Base-by-base conservation (phyloP, 1,140 invertebrate genomes). In the Orius insidiosus region DNA sequence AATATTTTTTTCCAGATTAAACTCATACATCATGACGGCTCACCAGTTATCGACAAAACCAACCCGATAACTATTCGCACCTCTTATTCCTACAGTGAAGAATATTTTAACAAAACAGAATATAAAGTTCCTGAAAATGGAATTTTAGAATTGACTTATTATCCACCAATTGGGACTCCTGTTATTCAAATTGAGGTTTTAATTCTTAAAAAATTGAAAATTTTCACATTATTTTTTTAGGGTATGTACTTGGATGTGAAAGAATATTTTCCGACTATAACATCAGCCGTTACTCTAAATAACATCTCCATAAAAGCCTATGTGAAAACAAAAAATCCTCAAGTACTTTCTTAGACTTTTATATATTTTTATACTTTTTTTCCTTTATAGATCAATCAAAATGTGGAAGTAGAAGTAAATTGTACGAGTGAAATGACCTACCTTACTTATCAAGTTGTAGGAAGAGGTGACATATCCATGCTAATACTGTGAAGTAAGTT, bases 381-480 rank as follows among this genome's bases (percentile, higher is more conserved):
- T 32, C 10, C 13, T 13, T 45, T 8, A 36, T 24, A 65, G 58
- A 71, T 78, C 1, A 84, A 83, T 53, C 70, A 76, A 51, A 80
- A 87, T 49, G 67, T 93, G n/a, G 71, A 78, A 45, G 72, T 93
- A 15, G 69, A 78, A 50, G 74, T 95, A 0, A 81, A 83, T 48
- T 78, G 84, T 2, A 92, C 86, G 0, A 74, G 77, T 55, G 75
- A 75, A 1, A 65, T 95, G 60, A 74, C 76, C 48, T 74, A 82
- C 51, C 66, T 87, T 13, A 78, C 71, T 54, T 88, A 86, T 57
- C 72, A 89, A 57, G 71, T 97, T 32, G 68, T 97, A 46, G 86
- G 86, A 9, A 71, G 88, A 31, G 89, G 89, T 2, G 80, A 89
- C 59, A 77, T 95, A 63, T 92, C 1, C 58, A 75, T 7, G 74